These are phyloP conservation scores for Parthenolecanium corni DNA, from an alignment of 2,888 invertebrate species.

Conservation along the genomic window DNA sequence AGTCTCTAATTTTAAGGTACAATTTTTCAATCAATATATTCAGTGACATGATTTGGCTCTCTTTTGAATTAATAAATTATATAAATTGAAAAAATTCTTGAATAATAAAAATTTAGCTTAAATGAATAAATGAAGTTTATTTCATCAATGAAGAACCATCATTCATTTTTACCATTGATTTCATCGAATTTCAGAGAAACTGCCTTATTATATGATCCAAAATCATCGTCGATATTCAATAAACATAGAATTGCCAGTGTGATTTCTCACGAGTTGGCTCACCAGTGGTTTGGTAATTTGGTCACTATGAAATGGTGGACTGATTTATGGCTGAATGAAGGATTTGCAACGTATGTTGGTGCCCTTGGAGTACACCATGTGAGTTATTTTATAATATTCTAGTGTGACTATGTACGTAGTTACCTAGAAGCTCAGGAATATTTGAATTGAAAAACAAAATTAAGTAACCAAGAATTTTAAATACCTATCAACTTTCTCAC, in stretches of 20 bases:
- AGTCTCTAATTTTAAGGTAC: no score
- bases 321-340: constrained; percentile 67
- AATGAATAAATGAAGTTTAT: no score
- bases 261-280: constrained; percentile 61
- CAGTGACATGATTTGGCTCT: no score
- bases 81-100: no score
- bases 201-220: constrained; percentile 38
- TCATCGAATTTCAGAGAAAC: constrained; percentile 40
- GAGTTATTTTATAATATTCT: constrained; percentile 24
- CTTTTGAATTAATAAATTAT: no score
- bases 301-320: constrained; percentile 78
- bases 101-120: no score
- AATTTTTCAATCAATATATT: no score
- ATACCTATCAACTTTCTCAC: no score
- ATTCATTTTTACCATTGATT: background rate
- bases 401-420: no score
- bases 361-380: constrained; percentile 40
- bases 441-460: no score
- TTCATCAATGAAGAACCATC: background rate
- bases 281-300: constrained; percentile 72
- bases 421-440: no score
- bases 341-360: constrained; percentile 59
- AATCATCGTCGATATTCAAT: constrained; percentile 33
- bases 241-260: constrained; percentile 54
- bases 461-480: no score